Evolutionary conservation across 2,113 vertebrate species (phyloP).

Genomic region (Tetraodon nigroviridis): DNA sequence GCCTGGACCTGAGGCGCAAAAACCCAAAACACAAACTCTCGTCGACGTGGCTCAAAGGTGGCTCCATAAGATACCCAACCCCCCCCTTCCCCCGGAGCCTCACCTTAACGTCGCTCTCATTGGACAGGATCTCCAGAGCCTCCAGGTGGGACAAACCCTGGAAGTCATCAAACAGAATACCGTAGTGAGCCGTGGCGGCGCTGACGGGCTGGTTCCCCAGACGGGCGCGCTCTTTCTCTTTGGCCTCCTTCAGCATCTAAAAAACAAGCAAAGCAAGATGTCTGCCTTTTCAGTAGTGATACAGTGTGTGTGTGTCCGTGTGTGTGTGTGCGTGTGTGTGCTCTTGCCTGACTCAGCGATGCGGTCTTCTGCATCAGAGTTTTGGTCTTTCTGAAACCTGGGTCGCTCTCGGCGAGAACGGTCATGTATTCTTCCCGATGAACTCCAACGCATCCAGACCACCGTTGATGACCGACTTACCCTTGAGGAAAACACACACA

Average conservation of each 20-base stretch:
- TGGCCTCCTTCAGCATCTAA: slow-evolving; percentile 93
- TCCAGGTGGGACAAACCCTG: slow-evolving; percentile 96
- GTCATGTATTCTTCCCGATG: slow-evolving; percentile 99
- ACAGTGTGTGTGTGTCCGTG: neutral
- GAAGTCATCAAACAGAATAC: slow-evolving; percentile 94
- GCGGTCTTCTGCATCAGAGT: slow-evolving; percentile 91
- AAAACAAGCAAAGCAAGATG: slow-evolving; percentile 21
- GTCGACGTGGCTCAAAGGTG: neutral
- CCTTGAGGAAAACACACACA: slow-evolving; percentile 63
- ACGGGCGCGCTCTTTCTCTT: slow-evolving; percentile 91
- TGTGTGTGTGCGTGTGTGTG: neutral
- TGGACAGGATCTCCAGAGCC: slow-evolving; percentile 96
- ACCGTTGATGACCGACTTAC: slow-evolving; percentile 90
- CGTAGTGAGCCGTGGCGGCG: slow-evolving; percentile 88
- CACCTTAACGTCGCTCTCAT: slow-evolving; percentile 93
- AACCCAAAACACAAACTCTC: neutral
- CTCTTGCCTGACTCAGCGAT: slow-evolving; percentile 88
- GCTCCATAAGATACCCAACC: neutral
- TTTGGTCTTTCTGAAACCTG: slow-evolving; percentile 96
- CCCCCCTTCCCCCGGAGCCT: no score
- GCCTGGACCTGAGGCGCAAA: slow-evolving; percentile 80
- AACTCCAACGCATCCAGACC: slow-evolving; percentile 97
- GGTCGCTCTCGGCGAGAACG: slow-evolving; percentile 94
- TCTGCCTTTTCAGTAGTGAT: neutral
- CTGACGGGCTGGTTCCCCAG: slow-evolving; percentile 80